These are phyloP conservation scores for Bovichtus diacanthus DNA, from an alignment of 2,797 vertebrate species.

Conservation along the genomic window DNA sequence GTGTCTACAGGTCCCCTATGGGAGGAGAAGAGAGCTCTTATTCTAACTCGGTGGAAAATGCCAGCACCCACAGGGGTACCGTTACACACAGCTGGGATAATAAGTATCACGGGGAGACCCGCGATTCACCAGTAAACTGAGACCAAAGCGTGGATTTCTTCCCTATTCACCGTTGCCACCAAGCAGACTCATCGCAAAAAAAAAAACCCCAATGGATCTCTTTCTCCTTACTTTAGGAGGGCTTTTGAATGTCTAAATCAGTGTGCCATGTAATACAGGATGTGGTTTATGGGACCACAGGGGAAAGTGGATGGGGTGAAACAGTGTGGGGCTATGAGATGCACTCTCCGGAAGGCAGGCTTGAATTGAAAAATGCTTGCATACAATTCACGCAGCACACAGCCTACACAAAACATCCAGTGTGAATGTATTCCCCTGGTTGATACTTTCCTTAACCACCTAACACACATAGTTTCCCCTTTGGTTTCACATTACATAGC, in stretches of 20 bases:
- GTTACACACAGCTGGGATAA: constrained; percentile 76
- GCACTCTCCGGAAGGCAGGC: constrained; percentile 37
- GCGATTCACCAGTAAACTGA: constrained; percentile 60
- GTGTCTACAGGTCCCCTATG: constrained; percentile 70
- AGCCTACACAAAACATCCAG: constrained; percentile 20
- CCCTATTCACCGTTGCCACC: constrained; percentile 45
- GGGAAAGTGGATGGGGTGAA: constrained; percentile 60
- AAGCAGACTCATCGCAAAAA: constrained; percentile 65
- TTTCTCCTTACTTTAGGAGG: constrained; percentile 40
- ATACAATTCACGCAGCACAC: constrained; percentile 22
- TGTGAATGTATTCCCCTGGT: constrained; percentile 29
- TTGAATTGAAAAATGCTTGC: constrained; percentile 60
- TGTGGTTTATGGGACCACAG: constrained; percentile 69
- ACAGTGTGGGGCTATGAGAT: constrained; percentile 44
- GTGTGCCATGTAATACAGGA: constrained; percentile 73
- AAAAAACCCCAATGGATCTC: constrained; percentile 63
- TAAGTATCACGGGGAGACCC: constrained; percentile 68
- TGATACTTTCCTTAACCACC: constrained; percentile 18
- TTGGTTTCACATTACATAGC: neutral
- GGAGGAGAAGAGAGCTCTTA: constrained; percentile 73
- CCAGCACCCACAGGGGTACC: constrained; percentile 71
- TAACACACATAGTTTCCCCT: neutral
- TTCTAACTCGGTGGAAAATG: constrained; percentile 80
- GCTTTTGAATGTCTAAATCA: constrained; percentile 70
- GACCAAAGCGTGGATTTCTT: constrained; percentile 55